Evolutionary conservation across 2,888 invertebrate genomes (phyloP).

Genomic region (Slavum lentiscoides): DNA sequence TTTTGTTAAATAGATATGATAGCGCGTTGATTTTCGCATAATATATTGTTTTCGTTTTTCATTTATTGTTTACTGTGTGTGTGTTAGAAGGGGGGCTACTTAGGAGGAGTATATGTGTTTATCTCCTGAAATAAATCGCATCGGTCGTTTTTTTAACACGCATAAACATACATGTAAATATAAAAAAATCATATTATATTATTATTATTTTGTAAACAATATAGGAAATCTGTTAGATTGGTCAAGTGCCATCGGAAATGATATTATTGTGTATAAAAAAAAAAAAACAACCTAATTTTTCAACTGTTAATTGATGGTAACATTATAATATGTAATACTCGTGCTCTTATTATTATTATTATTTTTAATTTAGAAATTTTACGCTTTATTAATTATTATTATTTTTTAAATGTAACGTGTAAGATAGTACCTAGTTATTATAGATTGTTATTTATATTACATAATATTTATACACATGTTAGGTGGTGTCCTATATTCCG

Average conservation of each 20-base stretch:
- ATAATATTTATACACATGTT: slow-evolving; percentile 17
- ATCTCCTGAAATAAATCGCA: neutral
- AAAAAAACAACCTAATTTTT: neutral
- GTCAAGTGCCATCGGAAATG: slow-evolving; percentile 30
- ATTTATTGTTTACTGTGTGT: too few species aligned
- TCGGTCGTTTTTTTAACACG: neutral
- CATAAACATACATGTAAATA: neutral
- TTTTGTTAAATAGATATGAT: neutral
- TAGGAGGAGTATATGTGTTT: neutral
- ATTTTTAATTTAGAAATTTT: slow-evolving; percentile 6
- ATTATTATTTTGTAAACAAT: slow-evolving; percentile 8
- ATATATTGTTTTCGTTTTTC: slow-evolving; percentile 9
- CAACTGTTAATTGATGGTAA: neutral
- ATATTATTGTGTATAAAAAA: neutral
- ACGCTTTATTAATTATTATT: slow-evolving; percentile 9
- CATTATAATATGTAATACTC: neutral
- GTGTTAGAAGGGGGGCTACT: too few species aligned
- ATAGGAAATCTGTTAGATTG: neutral
- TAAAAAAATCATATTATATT: neutral
- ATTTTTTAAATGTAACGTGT: neutral
- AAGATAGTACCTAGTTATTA: neutral
- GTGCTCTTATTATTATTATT: neutral
- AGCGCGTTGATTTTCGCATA: neutral
- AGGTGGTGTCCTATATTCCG: neutral
- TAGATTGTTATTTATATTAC: slow-evolving; percentile 26